Conservation (phyloP, 2,797 vertebrate genomes). For the Trachurus trachurus region DNA sequence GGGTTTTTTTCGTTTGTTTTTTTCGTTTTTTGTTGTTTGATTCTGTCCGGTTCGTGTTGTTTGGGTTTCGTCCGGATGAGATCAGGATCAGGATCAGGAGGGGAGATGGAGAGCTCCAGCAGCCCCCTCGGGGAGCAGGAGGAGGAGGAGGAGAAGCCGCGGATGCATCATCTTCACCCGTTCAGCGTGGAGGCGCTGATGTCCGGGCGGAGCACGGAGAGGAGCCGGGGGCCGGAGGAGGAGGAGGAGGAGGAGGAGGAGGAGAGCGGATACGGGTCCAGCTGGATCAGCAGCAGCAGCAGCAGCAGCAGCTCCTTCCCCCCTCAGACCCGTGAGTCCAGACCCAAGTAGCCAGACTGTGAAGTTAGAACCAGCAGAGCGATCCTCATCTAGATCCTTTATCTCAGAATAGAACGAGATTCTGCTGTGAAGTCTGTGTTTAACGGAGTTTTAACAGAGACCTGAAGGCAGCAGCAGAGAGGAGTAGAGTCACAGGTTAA, state of each 20-base stretch:
- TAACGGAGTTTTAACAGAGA: no score
- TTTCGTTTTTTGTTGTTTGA: background rate
- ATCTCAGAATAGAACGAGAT: background rate
- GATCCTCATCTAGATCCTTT: background rate
- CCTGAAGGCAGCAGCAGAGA: no score
- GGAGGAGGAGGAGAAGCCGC: constrained; percentile 63
- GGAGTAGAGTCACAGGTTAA: no score
- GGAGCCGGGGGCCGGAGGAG: constrained; percentile 70
- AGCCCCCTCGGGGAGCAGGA: constrained; percentile 73
- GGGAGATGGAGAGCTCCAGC: constrained; percentile 64
- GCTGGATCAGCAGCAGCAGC: no score
- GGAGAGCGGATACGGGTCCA: constrained; percentile 74
- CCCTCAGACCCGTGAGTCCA: constrained; percentile 76
- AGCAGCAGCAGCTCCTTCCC: constrained; percentile 58
- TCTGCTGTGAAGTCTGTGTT: background rate
- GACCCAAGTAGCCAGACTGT: background rate
- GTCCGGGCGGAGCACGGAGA: constrained; percentile 66
- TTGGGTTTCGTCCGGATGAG: background rate
- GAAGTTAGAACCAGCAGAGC: no score
- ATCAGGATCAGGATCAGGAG: constrained; percentile 10
- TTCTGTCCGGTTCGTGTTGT: background rate
- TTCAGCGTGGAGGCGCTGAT: constrained; percentile 89
- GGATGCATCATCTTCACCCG: constrained; percentile 58
- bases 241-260: constrained; percentile 82
- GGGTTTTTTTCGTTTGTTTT: background rate